Conservation (phyloP, 2,888 invertebrate species). For the Nesidiocoris tenuis region DNA sequence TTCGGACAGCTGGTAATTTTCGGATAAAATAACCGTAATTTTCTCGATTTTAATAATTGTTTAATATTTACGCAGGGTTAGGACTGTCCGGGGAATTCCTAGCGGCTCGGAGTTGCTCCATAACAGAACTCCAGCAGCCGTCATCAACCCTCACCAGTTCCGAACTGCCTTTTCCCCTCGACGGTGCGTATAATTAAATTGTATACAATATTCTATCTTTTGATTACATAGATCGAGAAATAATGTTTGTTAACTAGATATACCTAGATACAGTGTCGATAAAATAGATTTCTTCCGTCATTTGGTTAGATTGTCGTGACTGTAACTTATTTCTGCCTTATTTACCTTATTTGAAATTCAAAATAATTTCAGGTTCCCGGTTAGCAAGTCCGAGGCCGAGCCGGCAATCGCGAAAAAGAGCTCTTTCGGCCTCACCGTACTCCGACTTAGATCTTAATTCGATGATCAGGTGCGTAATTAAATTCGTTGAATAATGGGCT, state of each 20-base stretch:
- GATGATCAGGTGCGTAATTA: constrained; percentile 66
- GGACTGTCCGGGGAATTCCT: constrained; percentile 66
- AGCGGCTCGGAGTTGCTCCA: constrained; percentile 52
- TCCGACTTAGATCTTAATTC: constrained; percentile 95
- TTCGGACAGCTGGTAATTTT: no score
- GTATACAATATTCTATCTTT: no score
- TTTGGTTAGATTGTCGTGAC: no score
- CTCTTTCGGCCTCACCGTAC: constrained; percentile 90
- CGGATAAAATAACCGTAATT: no score
- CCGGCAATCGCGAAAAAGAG: constrained; percentile 81
- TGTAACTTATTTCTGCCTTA: no score
- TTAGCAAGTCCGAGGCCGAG: constrained; percentile 68
- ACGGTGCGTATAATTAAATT: constrained; percentile 64
- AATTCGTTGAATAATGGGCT: not conserved
- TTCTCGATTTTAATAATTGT: no score
- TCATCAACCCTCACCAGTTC: constrained; percentile 76
- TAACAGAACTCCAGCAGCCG: constrained; percentile 57
- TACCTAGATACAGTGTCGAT: no score
- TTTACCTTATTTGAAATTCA: no score
- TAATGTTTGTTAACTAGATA: no score
- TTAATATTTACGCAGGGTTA: no score
- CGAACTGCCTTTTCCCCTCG: constrained; percentile 86
- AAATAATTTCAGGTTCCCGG: constrained; percentile 61
- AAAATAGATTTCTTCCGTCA: no score
- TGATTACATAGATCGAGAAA: no score